These are phyloP conservation scores for Allygus modestus DNA, from an alignment of 2,888 invertebrate genomes.

Conservation along the genomic window DNA sequence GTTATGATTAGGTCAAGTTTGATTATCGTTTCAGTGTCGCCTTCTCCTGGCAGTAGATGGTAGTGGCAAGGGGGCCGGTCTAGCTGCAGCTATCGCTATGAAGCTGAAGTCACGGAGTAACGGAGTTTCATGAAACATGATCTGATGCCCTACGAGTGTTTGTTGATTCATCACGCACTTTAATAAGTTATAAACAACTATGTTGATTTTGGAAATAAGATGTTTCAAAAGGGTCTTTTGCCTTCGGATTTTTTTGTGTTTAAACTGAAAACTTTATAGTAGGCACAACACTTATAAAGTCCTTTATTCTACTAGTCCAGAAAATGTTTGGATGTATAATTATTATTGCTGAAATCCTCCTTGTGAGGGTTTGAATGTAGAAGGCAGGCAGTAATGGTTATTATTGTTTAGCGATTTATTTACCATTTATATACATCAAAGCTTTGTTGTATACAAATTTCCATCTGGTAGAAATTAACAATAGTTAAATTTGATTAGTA, in stretches of 20 bases:
- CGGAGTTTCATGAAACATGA: constrained; percentile 39
- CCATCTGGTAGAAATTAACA: no score
- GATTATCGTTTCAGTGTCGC: constrained; percentile 76
- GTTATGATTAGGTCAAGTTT: no score
- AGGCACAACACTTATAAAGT: no score
- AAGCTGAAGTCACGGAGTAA: constrained; percentile 73
- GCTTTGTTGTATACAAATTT: no score
- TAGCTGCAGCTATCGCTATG: constrained; percentile 86
- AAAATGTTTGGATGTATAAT: background rate
- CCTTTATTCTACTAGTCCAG: background rate
- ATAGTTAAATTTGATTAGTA: no score
- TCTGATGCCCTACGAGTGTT: background rate
- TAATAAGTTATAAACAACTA: background rate
- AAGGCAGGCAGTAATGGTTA: no score
- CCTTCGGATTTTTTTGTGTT: background rate
- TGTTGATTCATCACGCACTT: constrained; percentile 5
- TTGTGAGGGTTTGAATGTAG: no score
- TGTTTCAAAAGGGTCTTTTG: background rate
- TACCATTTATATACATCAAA: no score
- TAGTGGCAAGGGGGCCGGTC: constrained; percentile 88
- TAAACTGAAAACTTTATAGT: background rate
- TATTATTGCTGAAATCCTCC: no score
- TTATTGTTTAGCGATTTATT: no score
- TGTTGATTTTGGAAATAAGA: background rate
- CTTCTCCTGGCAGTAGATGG: constrained; percentile 87